Conservation (phyloP, 2,888 invertebrate genomes). For the Hedychridium roseum region DNA sequence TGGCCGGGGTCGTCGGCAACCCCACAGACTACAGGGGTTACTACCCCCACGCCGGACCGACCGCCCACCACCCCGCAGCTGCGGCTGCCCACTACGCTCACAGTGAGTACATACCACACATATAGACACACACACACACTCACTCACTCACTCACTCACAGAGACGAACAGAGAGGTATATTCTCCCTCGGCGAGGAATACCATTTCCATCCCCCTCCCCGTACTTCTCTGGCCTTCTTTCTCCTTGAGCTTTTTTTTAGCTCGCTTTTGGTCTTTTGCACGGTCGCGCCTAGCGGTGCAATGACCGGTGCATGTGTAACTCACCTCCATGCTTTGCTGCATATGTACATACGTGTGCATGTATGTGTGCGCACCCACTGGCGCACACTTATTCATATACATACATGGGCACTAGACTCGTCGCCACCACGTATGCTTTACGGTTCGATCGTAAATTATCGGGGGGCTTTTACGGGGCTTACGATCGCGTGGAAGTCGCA, state of each 20-base stretch:
- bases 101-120: constrained; percentile 50
- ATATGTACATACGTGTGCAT: no score
- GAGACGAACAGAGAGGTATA: not conserved
- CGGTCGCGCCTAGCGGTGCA: no score
- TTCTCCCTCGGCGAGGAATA: not conserved
- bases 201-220: not conserved
- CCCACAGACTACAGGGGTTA: constrained; percentile 59
- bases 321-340: no score
- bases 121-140: not conserved
- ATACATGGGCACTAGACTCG: no score
- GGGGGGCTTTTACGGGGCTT: no score
- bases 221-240: not conserved
- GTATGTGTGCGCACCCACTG: no score
- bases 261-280: no score
- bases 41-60: constrained; percentile 60
- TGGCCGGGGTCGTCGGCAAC: constrained; percentile 52
- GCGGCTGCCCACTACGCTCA: constrained; percentile 61
- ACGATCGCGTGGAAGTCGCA: no score
- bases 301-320: not conserved
- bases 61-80: constrained; percentile 59
- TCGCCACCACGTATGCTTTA: no score
- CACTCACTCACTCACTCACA: not conserved
- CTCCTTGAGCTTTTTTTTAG: no score
- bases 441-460: no score
- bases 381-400: no score